Percentiles rank a stretch among this genome's conserved stretches.
Evolutionary conservation across 2,888 invertebrate genomes (phyloP).

Genomic region (Therioaphis trifolii): DNA sequence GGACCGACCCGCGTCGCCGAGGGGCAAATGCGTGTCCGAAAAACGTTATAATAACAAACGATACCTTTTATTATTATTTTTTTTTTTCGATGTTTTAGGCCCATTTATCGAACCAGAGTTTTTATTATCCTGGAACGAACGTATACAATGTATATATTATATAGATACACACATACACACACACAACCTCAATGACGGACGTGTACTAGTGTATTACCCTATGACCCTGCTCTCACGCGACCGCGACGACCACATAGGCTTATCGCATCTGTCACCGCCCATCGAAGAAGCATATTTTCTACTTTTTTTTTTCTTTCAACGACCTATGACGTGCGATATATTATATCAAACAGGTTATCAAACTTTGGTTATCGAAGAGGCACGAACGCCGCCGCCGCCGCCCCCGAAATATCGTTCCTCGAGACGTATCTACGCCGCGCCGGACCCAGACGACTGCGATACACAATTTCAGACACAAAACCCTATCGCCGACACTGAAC

Average conservation of each 20-base stretch:
- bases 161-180: not conserved
- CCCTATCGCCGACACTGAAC: not conserved
- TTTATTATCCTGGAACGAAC: not conserved
- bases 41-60: not conserved
- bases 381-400: not conserved
- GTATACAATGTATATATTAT: not conserved
- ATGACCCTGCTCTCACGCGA: too few relatives aligned
- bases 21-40: constrained; percentile 2
- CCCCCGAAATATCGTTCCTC: not conserved
- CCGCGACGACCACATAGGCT: not conserved
- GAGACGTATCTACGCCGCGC: not conserved
- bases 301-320: not conserved
- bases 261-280: not conserved
- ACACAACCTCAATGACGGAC: not conserved
- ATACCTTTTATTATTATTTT: not conserved
- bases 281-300: not conserved
- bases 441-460: not conserved
- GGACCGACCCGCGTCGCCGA: not conserved
- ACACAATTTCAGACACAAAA: not conserved
- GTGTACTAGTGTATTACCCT: too few relatives aligned
- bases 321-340: not conserved
- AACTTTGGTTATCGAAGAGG: not conserved
- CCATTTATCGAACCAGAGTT: not conserved
- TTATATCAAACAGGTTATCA: not conserved
- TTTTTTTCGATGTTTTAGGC: not conserved